Evolutionary conservation across 2,113 vertebrate genomes (phyloP).

Genomic region (Nasalis larvatus): DNA sequence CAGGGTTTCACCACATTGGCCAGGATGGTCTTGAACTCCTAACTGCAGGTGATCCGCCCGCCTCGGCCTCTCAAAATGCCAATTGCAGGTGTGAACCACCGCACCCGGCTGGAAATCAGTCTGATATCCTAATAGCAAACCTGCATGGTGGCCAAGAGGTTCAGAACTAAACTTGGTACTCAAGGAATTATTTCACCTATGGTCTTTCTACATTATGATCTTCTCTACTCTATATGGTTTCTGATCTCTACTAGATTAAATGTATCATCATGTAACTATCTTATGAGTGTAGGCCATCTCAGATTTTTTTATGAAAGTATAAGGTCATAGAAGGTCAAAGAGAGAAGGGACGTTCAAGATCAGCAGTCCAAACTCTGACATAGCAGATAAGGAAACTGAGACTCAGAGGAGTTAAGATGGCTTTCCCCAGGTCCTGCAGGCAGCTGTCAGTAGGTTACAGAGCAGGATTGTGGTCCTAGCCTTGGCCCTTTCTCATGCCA

Average conservation of each 20-base stretch:
- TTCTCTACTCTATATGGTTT: background rate
- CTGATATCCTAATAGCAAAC: background rate
- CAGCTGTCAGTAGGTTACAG: background rate
- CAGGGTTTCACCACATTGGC: too few relatives aligned
- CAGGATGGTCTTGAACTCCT: too few relatives aligned
- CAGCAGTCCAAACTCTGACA: background rate
- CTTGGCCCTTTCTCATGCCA: background rate
- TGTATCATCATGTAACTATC: background rate
- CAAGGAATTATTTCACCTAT: background rate
- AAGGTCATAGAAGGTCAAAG: background rate
- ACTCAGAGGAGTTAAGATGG: background rate
- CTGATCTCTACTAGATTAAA: background rate
- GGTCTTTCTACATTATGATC: background rate
- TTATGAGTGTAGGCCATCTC: background rate
- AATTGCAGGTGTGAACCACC: too few relatives aligned
- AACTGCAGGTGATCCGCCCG: too few relatives aligned
- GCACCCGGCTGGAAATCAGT: background rate
- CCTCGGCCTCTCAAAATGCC: too few relatives aligned
- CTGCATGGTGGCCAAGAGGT: background rate
- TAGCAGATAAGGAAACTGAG: background rate
- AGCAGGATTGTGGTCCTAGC: background rate
- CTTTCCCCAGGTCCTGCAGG: background rate
- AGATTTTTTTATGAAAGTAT: constrained; percentile 16
- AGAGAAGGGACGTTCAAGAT: background rate
- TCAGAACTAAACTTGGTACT: constrained; percentile 1